These are phyloP conservation scores for Solenodon paradoxus DNA, from an alignment of 2,113 vertebrate species.

Conservation along the genomic window DNA sequence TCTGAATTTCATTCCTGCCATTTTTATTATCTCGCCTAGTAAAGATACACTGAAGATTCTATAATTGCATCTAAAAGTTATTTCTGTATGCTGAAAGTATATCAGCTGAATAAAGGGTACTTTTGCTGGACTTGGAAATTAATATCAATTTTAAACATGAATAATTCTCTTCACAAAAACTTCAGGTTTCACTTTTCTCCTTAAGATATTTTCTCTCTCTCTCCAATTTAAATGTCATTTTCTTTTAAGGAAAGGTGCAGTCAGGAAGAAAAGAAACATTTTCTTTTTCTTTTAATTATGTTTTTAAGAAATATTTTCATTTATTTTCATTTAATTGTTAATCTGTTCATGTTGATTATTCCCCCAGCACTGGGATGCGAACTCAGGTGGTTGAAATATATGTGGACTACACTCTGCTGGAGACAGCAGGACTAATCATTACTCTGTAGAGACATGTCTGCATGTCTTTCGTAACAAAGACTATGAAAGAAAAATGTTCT, in stretches of 20 bases:
- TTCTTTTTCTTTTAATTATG: too few relatives aligned
- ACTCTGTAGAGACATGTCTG: too few relatives aligned
- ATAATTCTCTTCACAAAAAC: not conserved
- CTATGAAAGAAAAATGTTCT: not conserved
- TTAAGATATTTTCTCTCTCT: not conserved
- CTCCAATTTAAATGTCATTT: not conserved
- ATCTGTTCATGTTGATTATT: too few relatives aligned
- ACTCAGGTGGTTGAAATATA: too few relatives aligned
- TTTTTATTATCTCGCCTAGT: not conserved
- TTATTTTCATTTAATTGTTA: too few relatives aligned
- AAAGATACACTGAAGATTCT: not conserved
- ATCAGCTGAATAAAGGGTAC: not conserved
- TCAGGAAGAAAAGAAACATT: too few relatives aligned
- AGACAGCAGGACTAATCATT: too few relatives aligned
- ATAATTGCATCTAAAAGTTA: not conserved
- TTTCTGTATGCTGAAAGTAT: not conserved
- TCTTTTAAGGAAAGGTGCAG: too few relatives aligned
- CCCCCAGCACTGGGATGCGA: too few relatives aligned
- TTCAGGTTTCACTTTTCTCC: not conserved
- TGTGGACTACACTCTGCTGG: too few relatives aligned
- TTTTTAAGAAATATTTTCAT: too few relatives aligned
- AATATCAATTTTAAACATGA: conserved; percentile 18
- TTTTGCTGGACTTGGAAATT: not conserved
- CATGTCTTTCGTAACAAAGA: too few relatives aligned
- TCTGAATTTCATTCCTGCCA: not conserved